Percentiles rank a stretch among this genome's conserved stretches.
phyloP scores from a whole-genome alignment of 2,888 invertebrate species.

The Diplazon laetatorius region DNA sequence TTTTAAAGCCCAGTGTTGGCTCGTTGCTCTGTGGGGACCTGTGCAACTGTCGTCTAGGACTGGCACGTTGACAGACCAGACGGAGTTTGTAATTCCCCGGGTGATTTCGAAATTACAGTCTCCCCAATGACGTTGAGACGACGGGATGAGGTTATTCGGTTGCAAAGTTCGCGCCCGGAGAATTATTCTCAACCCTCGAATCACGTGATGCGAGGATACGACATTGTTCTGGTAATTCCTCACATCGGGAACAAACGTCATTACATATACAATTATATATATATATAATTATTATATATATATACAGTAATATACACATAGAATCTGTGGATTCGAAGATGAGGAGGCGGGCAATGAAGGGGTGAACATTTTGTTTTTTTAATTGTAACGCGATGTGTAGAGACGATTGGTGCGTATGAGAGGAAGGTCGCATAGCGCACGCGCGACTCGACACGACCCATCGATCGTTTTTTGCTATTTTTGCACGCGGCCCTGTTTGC shows the following conservation, averaged over 20 bases:
- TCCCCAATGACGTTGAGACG: neutral
- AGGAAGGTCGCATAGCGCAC: slow-evolving; percentile 57
- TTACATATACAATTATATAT: too few species aligned
- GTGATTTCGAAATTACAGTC: slow-evolving; percentile 28
- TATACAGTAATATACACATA: too few species aligned
- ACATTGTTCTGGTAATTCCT: slow-evolving; percentile 25
- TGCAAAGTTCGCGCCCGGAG: slow-evolving; percentile 34
- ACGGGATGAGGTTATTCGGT: slow-evolving; percentile 14
- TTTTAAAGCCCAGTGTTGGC: too few species aligned
- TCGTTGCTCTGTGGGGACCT: neutral
- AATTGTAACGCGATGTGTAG: slow-evolving; percentile 17
- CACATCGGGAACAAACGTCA: slow-evolving; percentile 5
- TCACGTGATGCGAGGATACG: neutral
- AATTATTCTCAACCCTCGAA: neutral
- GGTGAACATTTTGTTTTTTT: too few species aligned
- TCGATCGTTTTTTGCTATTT: slow-evolving; percentile 68
- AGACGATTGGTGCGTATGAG: slow-evolving; percentile 41
- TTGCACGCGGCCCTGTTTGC: slow-evolving; percentile 67
- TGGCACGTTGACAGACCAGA: slow-evolving; percentile 2
- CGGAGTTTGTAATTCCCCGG: slow-evolving; percentile 37
- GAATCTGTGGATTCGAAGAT: slow-evolving; percentile 4
- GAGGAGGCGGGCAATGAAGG: slow-evolving; percentile 19
- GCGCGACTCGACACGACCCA: slow-evolving; percentile 36
- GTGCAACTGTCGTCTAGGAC: too few species aligned
- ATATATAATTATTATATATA: too few species aligned